Conservation (phyloP, 2,888 invertebrate species). For the Hyposoter didymator region DNA sequence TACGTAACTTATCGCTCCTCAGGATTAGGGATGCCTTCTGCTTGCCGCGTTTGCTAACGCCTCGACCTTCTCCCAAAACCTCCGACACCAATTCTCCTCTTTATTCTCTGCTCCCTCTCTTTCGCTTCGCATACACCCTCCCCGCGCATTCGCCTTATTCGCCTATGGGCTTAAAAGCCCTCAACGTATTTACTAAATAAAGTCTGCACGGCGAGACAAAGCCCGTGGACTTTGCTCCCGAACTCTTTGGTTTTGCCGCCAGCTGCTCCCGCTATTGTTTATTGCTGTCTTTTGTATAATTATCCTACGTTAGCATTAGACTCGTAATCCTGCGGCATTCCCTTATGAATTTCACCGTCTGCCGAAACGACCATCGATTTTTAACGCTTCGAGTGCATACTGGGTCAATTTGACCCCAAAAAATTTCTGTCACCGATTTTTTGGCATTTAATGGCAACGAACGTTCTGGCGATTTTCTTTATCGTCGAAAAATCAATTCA, state of each 20-base stretch:
- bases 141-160: slow-evolving; percentile 28
- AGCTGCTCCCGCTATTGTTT: slow-evolving; percentile 52
- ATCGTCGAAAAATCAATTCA: too few species aligned
- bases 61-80: slow-evolving; percentile 32
- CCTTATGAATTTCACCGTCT: background rate
- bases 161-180: slow-evolving; percentile 62
- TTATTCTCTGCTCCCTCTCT: slow-evolving; percentile 26
- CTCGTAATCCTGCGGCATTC: background rate
- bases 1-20: slow-evolving; percentile 68
- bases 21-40: slow-evolving; percentile 64
- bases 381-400: too few species aligned
- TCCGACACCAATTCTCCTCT: slow-evolving; percentile 31
- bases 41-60: slow-evolving; percentile 51
- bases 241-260: slow-evolving; percentile 53
- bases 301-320: background rate
- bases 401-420: too few species aligned
- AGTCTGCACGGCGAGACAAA: slow-evolving; percentile 40
- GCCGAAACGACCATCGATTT: background rate
- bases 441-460: too few species aligned
- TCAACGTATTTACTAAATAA: slow-evolving; percentile 65
- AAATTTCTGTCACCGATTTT: too few species aligned
- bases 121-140: background rate
- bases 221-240: slow-evolving; percentile 31
- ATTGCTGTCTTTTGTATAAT: slow-evolving; percentile 40
- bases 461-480: too few species aligned